Base-by-base conservation (phyloP, 2,888 invertebrate genomes). In the Cyaniris semiargus region DNA sequence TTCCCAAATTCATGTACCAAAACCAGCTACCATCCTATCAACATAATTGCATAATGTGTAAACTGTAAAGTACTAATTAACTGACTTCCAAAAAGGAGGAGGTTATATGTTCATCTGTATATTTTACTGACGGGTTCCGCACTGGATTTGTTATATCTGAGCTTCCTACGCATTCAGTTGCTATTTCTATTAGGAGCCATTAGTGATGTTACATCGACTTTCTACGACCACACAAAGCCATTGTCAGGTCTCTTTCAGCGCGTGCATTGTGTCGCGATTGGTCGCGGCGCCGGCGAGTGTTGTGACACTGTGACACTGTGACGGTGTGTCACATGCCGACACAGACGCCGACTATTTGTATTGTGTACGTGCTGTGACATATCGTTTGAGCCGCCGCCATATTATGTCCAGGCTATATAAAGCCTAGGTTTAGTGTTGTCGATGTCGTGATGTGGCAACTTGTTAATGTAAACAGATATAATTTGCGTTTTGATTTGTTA, bases 341-440 rank as follows among this genome's bases (percentile, higher is more conserved):
- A 91, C 83, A 90, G 86, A 87, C 85, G 88, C 92, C 92, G 92
- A 76, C 89, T 93, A 92, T 93, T 93, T 93, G 93, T 87, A 89
- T 93, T 93, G 92, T 92, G 86, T 90, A 90, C 91, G 93, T 91
- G 90, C 91, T 89, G 88, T 89, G 88, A 92, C 92, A 91, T 92
- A 91, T 91, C 90, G 91, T 90, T 89, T 91, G 92, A 88, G 86
- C 79, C 78, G 80, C 85, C 87, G 89, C 88, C 84, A 84, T 86
- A 85, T 89, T 89, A 89, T 88, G 86, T 83, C 84, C 80, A 84
- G 86, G 89, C 87, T 89, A 85, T 87, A 86, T 85, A 84, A 87
- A 84, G 86, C 85, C 86, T 87, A 87, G 85, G 81, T 34, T 70
- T 34, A 38, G 7, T 71, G 31, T 34, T 8, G 21, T 21, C 3